A percentile compares a stretch with the other conserved stretches of the same genome.
These are phyloP conservation scores for Sebastes steindachneri DNA, from an alignment of 2,797 vertebrate species.

Conservation along the genomic window DNA sequence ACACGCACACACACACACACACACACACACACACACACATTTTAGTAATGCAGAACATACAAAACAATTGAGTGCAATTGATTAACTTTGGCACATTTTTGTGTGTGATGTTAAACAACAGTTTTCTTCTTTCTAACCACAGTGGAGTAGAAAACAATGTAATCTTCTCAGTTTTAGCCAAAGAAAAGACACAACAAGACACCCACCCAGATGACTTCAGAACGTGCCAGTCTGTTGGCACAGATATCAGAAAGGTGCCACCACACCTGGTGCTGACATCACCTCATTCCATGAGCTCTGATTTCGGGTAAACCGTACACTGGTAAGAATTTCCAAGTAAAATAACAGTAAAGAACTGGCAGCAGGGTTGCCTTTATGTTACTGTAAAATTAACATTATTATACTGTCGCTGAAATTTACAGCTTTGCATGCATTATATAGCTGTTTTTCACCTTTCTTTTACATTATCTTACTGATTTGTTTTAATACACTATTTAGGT, in stretches of 20 bases:
- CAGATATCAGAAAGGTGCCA: slow-evolving; percentile 40
- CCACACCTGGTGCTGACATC: slow-evolving; percentile 75
- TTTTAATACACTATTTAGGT: too few relatives aligned
- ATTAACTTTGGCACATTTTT: neutral
- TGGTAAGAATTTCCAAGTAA: too few relatives aligned
- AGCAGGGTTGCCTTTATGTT: too few relatives aligned
- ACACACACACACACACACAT: slow-evolving; percentile 20
- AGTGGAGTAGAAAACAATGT: neutral
- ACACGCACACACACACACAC: neutral
- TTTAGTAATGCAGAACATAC: neutral
- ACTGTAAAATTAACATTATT: too few relatives aligned
- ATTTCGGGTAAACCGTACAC: slow-evolving; percentile 74
- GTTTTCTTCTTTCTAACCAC: neutral
- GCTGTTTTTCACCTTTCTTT: too few relatives aligned
- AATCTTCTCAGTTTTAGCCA: neutral
- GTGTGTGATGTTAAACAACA: neutral
- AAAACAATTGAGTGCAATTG: neutral
- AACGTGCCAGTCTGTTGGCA: slow-evolving; percentile 40
- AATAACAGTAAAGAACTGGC: too few relatives aligned
- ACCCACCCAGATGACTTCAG: slow-evolving; percentile 2
- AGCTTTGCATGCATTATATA: too few relatives aligned
- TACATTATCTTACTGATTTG: too few relatives aligned
- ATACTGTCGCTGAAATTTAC: too few relatives aligned
- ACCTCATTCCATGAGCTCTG: slow-evolving; percentile 78
- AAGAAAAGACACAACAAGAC: neutral